Evolutionary conservation across 2,797 vertebrate genomes (phyloP).

Genomic region (Myotis vivesi): DNA sequence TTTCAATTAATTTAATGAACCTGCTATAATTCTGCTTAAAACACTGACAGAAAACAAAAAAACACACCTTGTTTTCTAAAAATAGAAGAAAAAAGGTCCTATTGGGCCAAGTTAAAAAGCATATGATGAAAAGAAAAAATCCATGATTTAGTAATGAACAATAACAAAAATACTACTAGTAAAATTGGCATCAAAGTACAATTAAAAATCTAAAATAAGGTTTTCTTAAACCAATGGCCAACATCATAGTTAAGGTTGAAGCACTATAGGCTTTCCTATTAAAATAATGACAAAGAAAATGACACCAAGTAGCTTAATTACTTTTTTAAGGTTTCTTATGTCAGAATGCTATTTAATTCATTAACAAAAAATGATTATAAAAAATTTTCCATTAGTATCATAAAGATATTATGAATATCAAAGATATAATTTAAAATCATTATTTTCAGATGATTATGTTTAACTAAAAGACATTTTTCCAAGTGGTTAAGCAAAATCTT

Average conservation of each 20-base stretch:
- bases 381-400: background rate
- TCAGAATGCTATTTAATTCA: constrained; percentile 3
- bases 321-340: background rate
- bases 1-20: constrained; percentile 52
- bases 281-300: background rate
- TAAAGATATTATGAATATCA: background rate
- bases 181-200: background rate
- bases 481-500: background rate
- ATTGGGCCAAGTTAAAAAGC: background rate
- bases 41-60: constrained; percentile 39
- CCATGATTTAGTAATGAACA: background rate
- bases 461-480: constrained; percentile 3
- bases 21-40: constrained; percentile 36
- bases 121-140: background rate
- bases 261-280: background rate
- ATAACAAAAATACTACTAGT: background rate
- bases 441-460: background rate
- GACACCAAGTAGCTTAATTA: background rate
- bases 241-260: background rate
- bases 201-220: background rate
- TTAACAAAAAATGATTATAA: background rate
- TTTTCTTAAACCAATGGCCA: background rate
- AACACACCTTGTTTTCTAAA: background rate
- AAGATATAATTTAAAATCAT: background rate
- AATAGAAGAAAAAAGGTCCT: background rate